These are phyloP conservation scores for Myotis davidii DNA, from an alignment of 2,113 vertebrate genomes.

Conservation along the genomic window DNA sequence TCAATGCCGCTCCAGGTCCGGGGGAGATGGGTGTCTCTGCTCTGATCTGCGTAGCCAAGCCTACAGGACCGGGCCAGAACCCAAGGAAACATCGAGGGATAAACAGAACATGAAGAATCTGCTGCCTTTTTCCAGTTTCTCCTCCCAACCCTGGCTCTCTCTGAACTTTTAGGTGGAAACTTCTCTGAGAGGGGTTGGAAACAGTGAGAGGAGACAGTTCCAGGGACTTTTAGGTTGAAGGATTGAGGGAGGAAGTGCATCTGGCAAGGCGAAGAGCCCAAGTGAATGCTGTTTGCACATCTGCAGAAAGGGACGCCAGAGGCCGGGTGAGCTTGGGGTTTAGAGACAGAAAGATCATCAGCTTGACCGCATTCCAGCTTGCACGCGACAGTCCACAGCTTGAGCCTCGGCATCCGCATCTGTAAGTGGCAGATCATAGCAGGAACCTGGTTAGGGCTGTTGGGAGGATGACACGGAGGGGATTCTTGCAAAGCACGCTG, in stretches of 20 bases:
- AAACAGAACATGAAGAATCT: neutral
- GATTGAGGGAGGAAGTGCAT: neutral
- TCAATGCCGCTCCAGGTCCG: conserved; percentile 69
- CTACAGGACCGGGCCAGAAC: neutral
- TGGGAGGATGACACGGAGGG: neutral
- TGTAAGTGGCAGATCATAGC: neutral
- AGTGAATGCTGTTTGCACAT: accelerated
- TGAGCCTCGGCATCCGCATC: neutral
- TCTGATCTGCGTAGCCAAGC: neutral
- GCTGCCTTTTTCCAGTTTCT: neutral
- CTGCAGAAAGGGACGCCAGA: accelerated
- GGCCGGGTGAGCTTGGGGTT: accelerated
- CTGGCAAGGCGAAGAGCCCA: neutral
- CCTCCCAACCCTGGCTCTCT: neutral
- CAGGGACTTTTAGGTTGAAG: neutral
- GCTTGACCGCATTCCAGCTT: neutral
- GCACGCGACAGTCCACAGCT: neutral
- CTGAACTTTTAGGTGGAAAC: neutral
- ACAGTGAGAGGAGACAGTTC: neutral
- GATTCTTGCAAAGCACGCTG: accelerated
- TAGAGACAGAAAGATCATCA: no score
- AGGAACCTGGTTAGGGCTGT: neutral
- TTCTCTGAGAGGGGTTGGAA: neutral
- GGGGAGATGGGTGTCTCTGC: conserved; percentile 54
- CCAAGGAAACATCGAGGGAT: neutral